phyloP scores from a whole-genome alignment of 2,113 vertebrate genomes.

The Falcunculus frontatus region DNA sequence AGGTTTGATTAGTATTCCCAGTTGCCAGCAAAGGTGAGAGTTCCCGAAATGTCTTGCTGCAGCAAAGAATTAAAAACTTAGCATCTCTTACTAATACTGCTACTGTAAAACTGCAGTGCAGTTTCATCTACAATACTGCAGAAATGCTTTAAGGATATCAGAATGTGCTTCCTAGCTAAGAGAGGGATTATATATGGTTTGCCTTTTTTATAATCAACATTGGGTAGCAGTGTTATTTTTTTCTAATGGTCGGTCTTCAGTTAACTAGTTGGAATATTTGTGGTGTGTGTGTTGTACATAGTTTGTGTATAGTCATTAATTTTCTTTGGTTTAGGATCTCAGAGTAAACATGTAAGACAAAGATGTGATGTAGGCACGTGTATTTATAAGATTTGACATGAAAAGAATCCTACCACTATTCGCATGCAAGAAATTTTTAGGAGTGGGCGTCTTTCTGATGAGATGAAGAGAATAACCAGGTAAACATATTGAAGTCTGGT shows the following conservation, averaged over 20 bases:
- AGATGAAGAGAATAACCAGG: not conserved
- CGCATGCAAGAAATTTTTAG: not conserved
- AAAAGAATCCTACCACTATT: not conserved
- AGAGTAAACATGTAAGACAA: not conserved
- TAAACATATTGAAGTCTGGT: not conserved
- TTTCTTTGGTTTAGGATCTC: not conserved
- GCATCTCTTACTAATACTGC: not conserved
- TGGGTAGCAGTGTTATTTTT: not conserved
- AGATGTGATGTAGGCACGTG: not conserved
- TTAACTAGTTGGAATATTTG: not conserved
- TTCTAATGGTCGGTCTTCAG: not conserved
- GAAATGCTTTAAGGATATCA: not conserved
- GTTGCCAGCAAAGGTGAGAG: fast-evolving
- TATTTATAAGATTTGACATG: not conserved
- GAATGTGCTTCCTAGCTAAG: not conserved
- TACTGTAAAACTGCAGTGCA: not conserved
- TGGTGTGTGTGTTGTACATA: not conserved
- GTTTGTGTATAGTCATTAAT: not conserved
- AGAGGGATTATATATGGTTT: not conserved
- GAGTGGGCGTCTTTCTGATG: not conserved
- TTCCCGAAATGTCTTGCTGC: not conserved
- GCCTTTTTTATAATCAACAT: not conserved
- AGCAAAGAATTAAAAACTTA: not conserved
- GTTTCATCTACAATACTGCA: not conserved
- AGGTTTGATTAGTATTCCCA: not conserved